Base-by-base conservation (phyloP, 2,797 vertebrate genomes). In the Telmatherina bonti region DNA sequence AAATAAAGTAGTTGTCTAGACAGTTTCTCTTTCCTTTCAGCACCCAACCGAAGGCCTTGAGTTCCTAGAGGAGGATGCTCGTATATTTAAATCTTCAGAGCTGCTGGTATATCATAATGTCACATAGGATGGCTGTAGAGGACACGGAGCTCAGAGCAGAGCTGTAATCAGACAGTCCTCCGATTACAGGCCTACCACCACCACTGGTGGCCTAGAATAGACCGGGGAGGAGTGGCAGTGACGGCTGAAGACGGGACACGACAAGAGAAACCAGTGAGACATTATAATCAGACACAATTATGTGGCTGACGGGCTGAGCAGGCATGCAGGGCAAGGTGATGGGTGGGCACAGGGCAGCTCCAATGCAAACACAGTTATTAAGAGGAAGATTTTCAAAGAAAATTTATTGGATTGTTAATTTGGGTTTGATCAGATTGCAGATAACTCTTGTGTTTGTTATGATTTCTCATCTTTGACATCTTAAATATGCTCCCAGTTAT, bases 171-270 rank as follows among this genome's bases (percentile, higher is more conserved):
- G 33, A 77, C 20, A 82, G 59, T 69, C 75, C 82, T 83, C 68
- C 88, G 89, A 94, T 93, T 92, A 93, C 84, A 93, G 92, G 79
- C 88, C 87, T 83, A 57, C 86, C 60, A 53, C 88, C 85, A 80
- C 88, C 78, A 75, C 86, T 18, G 81, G 83, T 76, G 88, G 86
- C 89, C 89, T 52, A 87, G 91, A 93, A 93, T 93, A 93, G 91
- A 91, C 81, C 81, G 53, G 79, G n/a, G 85, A 89, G 88, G 87
- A 91, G 83, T 57, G 22, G 76, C 68, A 72, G 61, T 27, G 67
- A 83, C 12, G 81, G 79, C 78, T 54, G 79, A 84, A 70, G 81
- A 85, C 65, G 62, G 85, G 81, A 85, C 72, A 72, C 65, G 73
- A 86, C 86, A 86, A 85, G 88, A 84, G 84, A 84, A 87, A 89